A percentile compares a stretch with the other conserved stretches of the same genome.
Evolutionary conservation across 2,797 vertebrate genomes (phyloP).

Genomic region (Ceyx erithaca): DNA sequence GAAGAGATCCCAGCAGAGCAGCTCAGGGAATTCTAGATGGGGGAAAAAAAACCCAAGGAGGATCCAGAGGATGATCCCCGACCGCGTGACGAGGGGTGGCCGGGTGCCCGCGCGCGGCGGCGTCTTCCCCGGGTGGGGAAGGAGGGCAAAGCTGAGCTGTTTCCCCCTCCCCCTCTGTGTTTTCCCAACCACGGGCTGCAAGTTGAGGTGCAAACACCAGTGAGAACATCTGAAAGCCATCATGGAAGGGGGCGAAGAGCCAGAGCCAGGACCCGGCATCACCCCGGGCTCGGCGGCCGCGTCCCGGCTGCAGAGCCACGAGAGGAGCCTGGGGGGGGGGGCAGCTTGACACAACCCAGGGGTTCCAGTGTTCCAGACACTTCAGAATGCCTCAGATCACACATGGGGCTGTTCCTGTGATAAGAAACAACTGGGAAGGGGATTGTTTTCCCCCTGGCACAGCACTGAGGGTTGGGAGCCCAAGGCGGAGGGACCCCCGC

Average conservation of each 20-base stretch:
- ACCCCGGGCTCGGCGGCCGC: background rate
- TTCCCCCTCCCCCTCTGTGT: background rate
- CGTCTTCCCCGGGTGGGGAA: background rate
- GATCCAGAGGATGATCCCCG: background rate
- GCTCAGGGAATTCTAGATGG: background rate
- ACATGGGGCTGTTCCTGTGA: background rate
- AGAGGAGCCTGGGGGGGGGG: background rate
- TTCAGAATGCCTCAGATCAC: constrained; percentile 16
- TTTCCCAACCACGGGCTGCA: background rate
- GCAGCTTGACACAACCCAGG: background rate
- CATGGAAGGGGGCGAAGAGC: background rate
- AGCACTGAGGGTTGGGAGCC: accelerated
- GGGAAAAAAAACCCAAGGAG: background rate
- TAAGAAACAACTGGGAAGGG: constrained; percentile 20
- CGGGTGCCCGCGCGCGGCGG: background rate
- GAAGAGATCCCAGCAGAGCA: background rate
- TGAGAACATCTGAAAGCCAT: constrained; percentile 18
- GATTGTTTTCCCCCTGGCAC: background rate
- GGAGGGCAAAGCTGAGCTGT: background rate
- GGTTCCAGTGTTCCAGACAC: background rate
- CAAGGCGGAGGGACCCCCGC: accelerated
- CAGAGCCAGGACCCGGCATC: background rate
- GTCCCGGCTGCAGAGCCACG: background rate
- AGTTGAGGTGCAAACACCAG: background rate
- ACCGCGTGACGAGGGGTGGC: background rate